Evolutionary conservation across 2,888 invertebrate species (phyloP), one percentile per base, ranked within the genome.

Genomic region (Hirtodrosophila duncani): DNA sequence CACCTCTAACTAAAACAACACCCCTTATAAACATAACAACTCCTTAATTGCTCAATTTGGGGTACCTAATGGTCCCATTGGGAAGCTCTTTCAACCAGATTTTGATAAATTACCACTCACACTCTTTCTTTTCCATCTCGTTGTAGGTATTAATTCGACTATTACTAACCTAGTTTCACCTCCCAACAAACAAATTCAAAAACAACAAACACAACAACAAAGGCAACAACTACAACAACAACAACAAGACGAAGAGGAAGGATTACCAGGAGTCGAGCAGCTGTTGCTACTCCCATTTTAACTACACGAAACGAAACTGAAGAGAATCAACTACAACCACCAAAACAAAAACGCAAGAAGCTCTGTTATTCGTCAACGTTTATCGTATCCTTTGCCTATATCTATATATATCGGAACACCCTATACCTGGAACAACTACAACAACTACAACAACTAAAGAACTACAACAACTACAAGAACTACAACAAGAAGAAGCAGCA

Each of bases 141-240:
- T 70, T 53, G 17, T 65, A 72, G 71, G 62, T 67, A 57, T 67
- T 41, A 52, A 65, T 68, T 79, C 72, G 62, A 71, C 68, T 50
- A 59, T 61, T 72, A 71, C 67, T 64, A 61, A 72, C 77, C 70
- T 64, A 79, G 62, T 65, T 72, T 79, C 71, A 67, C 72, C 58
- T 65, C 50, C 62, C 61, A 46, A 70, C 48, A 36, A 58, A 34
- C 42, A 39, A 44, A 45, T 36, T 37, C 43, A 46, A 18, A 31
- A 55, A 31, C 44, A 39, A 37, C 16, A 23, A 34, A 43, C 23
- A 24, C n/a, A 18, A 18, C 27, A 34, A 30, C 38, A 45, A 20
- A 50, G 21, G 8, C n/a, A n/a, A n/a, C n/a, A n/a, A n/a, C n/a
- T n/a, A n/a, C n/a, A 58, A 58, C 38, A 46, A 30, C 29, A 44